Percentiles rank a stretch among this genome's conserved stretches.
Conservation (phyloP, 1,140 invertebrate genomes). For the Drosophila subobscura region DNA sequence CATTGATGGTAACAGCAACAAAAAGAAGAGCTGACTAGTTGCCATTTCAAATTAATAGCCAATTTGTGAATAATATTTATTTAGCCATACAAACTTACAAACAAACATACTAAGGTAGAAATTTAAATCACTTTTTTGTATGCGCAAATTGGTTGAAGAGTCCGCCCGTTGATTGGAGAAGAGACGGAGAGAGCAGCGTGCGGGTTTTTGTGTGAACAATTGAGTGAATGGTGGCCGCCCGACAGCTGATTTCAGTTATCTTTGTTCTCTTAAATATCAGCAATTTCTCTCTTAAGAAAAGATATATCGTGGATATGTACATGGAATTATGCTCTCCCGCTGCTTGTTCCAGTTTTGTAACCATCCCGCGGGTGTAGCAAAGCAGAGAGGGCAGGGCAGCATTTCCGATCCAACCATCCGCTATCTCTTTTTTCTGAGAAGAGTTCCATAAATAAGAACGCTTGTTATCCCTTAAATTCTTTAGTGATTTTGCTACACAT, state of each 20-base stretch:
- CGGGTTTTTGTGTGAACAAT: constrained; percentile 5
- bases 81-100: neutral
- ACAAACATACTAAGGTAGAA: neutral
- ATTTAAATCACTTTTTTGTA: constrained; percentile 33
- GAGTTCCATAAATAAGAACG: too few species aligned
- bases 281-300: constrained; percentile 22
- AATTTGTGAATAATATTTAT: constrained; percentile 32
- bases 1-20: constrained; percentile 15
- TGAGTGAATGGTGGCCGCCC: neutral
- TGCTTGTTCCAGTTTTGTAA: neutral
- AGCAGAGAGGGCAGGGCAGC: too few species aligned
- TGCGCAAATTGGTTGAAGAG: constrained; percentile 41
- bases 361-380: neutral
- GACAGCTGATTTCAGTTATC: constrained; percentile 61
- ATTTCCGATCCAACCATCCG: too few species aligned
- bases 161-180: constrained; percentile 3
- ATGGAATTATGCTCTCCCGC: constrained; percentile 9
- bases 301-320: neutral
- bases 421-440: too few species aligned
- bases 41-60: constrained; percentile 44
- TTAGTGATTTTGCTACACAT: too few species aligned
- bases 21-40: constrained; percentile 16
- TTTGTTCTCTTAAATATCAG: constrained; percentile 24
- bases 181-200: constrained; percentile 1
- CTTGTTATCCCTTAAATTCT: too few species aligned